A percentile compares a stretch with the other conserved stretches of the same genome.
Evolutionary conservation across 1,140 invertebrate genomes (phyloP).

Genomic region (Epicauta chinensis): DNA sequence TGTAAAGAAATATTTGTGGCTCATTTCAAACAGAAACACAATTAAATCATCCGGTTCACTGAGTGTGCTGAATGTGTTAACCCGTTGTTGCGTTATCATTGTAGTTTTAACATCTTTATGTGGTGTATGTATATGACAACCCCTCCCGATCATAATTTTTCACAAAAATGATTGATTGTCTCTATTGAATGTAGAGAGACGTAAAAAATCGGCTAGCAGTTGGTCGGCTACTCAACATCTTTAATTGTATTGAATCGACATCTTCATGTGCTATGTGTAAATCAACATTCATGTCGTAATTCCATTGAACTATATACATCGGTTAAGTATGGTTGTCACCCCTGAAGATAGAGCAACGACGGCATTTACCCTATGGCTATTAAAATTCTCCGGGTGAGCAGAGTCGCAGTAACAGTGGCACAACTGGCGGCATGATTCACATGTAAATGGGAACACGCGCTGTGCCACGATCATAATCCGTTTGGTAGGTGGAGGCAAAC

Average conservation of each 20-base stretch:
- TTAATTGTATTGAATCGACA: no score
- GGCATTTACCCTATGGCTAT: slow-evolving; percentile 18
- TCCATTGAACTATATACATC: not conserved
- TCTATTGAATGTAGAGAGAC: no score
- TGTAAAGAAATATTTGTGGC: slow-evolving; percentile 21
- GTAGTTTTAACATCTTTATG: slow-evolving; percentile 21
- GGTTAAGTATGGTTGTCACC: slow-evolving; percentile 16
- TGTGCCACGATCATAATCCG: slow-evolving; percentile 26
- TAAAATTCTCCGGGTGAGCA: slow-evolving; percentile 33
- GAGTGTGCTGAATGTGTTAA: slow-evolving; percentile 20
- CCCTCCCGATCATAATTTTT: no score
- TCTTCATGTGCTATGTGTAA: no score
- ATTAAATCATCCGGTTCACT: slow-evolving; percentile 22
- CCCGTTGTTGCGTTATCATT: slow-evolving; percentile 19
- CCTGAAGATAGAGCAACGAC: not conserved
- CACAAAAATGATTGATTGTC: no score
- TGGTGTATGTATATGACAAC: not conserved
- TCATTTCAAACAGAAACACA: slow-evolving; percentile 21
- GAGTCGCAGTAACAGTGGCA: slow-evolving; percentile 26
- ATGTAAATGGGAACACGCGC: slow-evolving; percentile 32
- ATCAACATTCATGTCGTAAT: no score
- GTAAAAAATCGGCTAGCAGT: no score
- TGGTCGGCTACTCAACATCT: no score
- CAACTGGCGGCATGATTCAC: slow-evolving; percentile 34
- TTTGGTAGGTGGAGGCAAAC: not conserved